Conservation (phyloP, 1,140 invertebrate genomes). For the Drosophila burlai region DNA sequence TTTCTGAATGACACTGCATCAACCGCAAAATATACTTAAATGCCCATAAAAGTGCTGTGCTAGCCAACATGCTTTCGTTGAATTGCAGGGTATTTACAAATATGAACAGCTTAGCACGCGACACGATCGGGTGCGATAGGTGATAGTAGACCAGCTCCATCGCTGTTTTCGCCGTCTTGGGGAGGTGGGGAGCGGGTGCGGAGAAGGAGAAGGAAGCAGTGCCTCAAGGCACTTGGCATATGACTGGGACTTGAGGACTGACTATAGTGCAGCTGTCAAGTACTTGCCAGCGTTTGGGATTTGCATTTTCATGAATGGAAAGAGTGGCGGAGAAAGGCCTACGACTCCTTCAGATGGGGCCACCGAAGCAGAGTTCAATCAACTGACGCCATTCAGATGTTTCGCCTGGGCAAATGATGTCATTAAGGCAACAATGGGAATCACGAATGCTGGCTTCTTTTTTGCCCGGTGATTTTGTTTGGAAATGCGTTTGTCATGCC, state of each 20-base stretch:
- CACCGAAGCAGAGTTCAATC: conserved; percentile 74
- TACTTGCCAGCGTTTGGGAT: conserved; percentile 57
- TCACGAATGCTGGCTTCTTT: conserved; percentile 47
- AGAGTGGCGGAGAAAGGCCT: conserved; percentile 63
- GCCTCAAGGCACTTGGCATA: conserved; percentile 73
- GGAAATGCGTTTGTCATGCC: conserved; percentile 72
- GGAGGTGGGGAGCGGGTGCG: background rate
- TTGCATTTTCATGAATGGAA: conserved; percentile 81
- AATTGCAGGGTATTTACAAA: conserved; percentile 45
- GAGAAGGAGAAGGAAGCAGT: conserved; percentile 36
- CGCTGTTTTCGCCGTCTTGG: conserved; percentile 9
- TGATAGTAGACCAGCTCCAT: conserved; percentile 70
- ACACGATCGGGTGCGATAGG: conserved; percentile 53
- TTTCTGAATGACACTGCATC: too few relatives aligned
- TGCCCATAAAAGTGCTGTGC: too few relatives aligned
- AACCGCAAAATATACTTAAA: too few relatives aligned
- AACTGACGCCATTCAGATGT: conserved; percentile 57
- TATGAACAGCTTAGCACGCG: conserved; percentile 75
- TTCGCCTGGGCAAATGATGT: conserved; percentile 65
- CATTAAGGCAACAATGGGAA: conserved; percentile 65
- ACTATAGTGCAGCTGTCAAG: conserved; percentile 69
- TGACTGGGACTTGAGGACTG: conserved; percentile 40
- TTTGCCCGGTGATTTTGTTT: conserved; percentile 12
- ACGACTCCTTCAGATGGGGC: conserved; percentile 32
- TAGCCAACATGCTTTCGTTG: background rate